Evolutionary conservation across 2,113 vertebrate genomes (phyloP), one percentile per base, ranked within the genome.

Genomic region (Melanotaenia duboulayi): DNA sequence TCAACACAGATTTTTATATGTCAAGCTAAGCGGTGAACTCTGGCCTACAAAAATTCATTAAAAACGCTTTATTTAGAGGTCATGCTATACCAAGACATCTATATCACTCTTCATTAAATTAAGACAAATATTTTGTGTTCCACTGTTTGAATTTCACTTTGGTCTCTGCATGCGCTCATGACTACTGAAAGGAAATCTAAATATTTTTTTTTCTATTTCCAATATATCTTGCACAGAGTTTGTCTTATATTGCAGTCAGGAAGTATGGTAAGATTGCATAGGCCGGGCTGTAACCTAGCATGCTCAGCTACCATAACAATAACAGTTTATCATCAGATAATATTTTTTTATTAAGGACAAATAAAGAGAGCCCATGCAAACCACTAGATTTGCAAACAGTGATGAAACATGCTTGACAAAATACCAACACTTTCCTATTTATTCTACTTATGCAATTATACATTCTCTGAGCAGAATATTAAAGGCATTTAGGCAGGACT

Each of bases 401-500:
- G 39, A 61, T 23, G 28, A 35, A 52, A 8, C 4, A 19, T 46
- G 32, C 32, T 35, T 35, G 40, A 56, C 22, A 28, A 66, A 20
- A 42, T 28, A 48, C 60, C 46, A n/a, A 10, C 25, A 10, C 17
- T 48, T 48, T 17, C 23, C 16, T 59, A 39, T 61, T 28, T 19
- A 48, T 14, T 7, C 1, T 1, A 4, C 58, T 62, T 22, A 32
- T 1, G n/a, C 14, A 49, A 20, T 42, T 20, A 23, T 37, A 0
- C 14, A 7, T 52, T 63, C 42, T 39, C 3, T 25, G 2, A 51
- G 13, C 32, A 4, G 14, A 51, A 37, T 12, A 68, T 37, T 2
- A 69, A 40, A 63, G 44, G 16, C 35, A 22, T 56, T 32, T 32
- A 35, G 39, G 4, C n/a, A 23, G 13, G 62, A 62, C 51, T 57